Base-by-base conservation (phyloP, 2,797 vertebrate species). In the Sphaeramia orbicularis region DNA sequence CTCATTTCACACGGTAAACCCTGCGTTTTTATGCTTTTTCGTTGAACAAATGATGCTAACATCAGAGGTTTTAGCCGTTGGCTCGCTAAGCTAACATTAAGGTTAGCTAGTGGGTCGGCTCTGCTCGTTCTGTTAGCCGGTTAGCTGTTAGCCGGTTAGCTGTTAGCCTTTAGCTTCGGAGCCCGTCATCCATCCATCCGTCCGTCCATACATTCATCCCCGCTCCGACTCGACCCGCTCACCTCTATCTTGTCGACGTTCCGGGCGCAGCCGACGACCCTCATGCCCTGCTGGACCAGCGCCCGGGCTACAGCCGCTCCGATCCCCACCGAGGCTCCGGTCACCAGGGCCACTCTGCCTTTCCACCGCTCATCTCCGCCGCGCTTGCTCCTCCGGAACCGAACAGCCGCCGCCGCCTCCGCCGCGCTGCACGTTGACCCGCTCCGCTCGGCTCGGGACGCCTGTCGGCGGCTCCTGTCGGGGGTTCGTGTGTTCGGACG, bases 191-290 rank as follows among this genome's bases (percentile, higher is more conserved):
- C 21, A 4, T 24, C 21, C 21, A 4, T 24, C 21, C 21, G 21
- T 24, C 21, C 21, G 21, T 24, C 21, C 21, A 2, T 24, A 24
- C 21, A 24, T 24, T 24, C 21, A 24, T 24, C 21, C 21, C 21
- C 21, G 21, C 21, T 24, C 21, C 21, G 2, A 24, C 21, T 24
- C 2, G 21, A 24, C 21, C 7, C 11, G 13, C 91, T 70, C 83
- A 97, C 97, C 96, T 97, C 96, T 71, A 98, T 96, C 90, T 95
- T 98, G 88, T 97, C 94, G 69, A 98, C 96, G 68, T 88, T 96
- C 84, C 96, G 94, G 71, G 96, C 96, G 54, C 97, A 98, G 50
- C 96, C 97, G 85, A 99, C 96, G 57, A 97, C 97, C 89, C 94
- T 95, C 95, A 99, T 95, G 84, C 97, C 97, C 49, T 95, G 95